Percentiles rank a stretch among this genome's conserved stretches.
phyloP scores from a whole-genome alignment of 2,888 invertebrate genomes.

The Apamea anceps region DNA sequence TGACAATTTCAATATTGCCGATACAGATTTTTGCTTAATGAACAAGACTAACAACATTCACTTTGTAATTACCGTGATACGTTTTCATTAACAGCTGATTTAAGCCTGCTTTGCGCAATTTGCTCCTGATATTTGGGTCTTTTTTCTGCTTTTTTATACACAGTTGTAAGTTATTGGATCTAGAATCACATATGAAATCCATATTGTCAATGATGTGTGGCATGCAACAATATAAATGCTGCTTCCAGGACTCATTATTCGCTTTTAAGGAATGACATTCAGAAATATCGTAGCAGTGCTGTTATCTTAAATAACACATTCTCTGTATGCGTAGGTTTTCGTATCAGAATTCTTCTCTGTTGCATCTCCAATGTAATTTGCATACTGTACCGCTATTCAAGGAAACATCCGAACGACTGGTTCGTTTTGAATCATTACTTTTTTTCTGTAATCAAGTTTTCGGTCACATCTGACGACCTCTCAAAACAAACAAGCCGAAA shows the following conservation, averaged over 20 bases:
- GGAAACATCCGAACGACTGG: slow-evolving; percentile 78
- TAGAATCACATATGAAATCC: slow-evolving; percentile 14
- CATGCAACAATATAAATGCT: slow-evolving; percentile 17
- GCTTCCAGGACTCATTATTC: slow-evolving; percentile 58
- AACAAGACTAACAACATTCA: slow-evolving; percentile 85
- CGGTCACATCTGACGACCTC: slow-evolving; percentile 77
- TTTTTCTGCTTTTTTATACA: slow-evolving; percentile 44
- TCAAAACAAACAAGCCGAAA: slow-evolving; percentile 85
- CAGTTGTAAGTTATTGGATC: slow-evolving; percentile 5
- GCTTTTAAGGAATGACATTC: slow-evolving; percentile 62
- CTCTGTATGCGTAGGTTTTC: slow-evolving; percentile 75
- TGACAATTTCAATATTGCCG: slow-evolving; percentile 82
- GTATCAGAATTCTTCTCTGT: slow-evolving; percentile 75
- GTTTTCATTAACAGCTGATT: slow-evolving; percentile 80
- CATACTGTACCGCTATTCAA: slow-evolving; percentile 87
- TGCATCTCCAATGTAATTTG: slow-evolving; percentile 81
- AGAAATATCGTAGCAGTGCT: slow-evolving; percentile 72
- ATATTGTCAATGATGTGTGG: slow-evolving; percentile 19
- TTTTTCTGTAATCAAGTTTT: slow-evolving; percentile 86
- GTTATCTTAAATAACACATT: slow-evolving; percentile 77
- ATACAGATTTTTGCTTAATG: slow-evolving; percentile 83
- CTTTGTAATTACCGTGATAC: slow-evolving; percentile 80
- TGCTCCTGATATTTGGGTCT: slow-evolving; percentile 67
- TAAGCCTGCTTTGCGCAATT: slow-evolving; percentile 70
- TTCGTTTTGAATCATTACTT: slow-evolving; percentile 82